Evolutionary conservation across 2,888 invertebrate genomes (phyloP).

Genomic region (Aquatica leii): DNA sequence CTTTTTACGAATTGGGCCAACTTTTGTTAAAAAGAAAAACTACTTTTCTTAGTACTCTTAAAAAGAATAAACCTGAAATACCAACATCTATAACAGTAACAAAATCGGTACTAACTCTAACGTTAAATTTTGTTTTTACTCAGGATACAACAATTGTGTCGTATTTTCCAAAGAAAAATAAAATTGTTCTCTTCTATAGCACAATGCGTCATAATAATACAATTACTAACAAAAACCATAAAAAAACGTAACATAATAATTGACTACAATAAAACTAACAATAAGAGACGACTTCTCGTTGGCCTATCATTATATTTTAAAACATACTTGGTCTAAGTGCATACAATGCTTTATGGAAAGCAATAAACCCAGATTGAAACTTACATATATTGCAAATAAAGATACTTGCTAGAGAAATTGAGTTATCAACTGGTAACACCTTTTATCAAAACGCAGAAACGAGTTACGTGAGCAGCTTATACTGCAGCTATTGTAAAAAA

Average conservation of each 20-base stretch:
- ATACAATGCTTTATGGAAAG: too few species aligned
- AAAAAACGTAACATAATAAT: background rate
- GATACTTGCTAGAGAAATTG: too few species aligned
- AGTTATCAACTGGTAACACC: too few species aligned
- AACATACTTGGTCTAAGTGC: too few species aligned
- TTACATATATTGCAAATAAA: too few species aligned
- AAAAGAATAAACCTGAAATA: background rate
- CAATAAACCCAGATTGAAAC: too few species aligned
- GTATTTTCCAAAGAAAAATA: slow-evolving; percentile 1
- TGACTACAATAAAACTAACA: slow-evolving; percentile 2
- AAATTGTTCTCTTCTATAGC: background rate
- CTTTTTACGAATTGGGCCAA: background rate
- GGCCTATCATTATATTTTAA: too few species aligned
- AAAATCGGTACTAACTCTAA: background rate
- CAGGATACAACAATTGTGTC: background rate
- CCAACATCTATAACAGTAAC: background rate
- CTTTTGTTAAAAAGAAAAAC: background rate
- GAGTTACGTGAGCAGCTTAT: too few species aligned
- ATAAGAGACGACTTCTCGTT: too few species aligned
- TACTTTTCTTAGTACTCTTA: background rate
- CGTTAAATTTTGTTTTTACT: background rate
- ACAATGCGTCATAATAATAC: background rate
- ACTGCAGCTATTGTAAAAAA: too few species aligned
- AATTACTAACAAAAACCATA: background rate
- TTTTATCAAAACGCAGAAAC: too few species aligned